These are phyloP conservation scores for Holotrichia oblita DNA, from an alignment of 1,140 invertebrate species.

Conservation along the genomic window DNA sequence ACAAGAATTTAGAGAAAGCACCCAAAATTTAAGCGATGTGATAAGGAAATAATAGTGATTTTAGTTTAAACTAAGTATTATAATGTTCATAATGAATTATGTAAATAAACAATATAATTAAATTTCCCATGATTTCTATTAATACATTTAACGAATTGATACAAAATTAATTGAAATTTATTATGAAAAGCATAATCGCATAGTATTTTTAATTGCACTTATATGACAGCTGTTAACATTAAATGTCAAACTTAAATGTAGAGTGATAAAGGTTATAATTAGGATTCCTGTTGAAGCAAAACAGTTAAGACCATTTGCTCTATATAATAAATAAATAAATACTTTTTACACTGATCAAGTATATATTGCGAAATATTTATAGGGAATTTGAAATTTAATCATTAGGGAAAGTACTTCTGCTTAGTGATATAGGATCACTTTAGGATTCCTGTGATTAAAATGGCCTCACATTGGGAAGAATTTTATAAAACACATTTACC, in stretches of 20 bases:
- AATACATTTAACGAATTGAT: not conserved
- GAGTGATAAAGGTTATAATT: no score
- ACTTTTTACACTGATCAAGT: no score
- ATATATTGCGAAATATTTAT: no score
- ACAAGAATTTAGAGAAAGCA: slow-evolving; percentile 69
- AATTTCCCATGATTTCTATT: not conserved
- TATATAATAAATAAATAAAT: no score
- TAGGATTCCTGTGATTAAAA: slow-evolving; percentile 50
- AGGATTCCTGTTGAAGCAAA: no score
- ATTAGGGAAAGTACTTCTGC: no score
- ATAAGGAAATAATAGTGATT: not conserved
- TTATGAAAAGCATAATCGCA: not conserved
- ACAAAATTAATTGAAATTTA: not conserved
- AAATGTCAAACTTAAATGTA: no score
- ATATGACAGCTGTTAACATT: no score
- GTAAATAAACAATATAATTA: slow-evolving; percentile 34
- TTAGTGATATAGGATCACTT: no score
- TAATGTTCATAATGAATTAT: slow-evolving; percentile 24
- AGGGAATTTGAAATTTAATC: no score
- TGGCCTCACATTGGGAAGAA: slow-evolving; percentile 77
- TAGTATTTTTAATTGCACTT: no score
- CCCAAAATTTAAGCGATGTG: slow-evolving; percentile 68
- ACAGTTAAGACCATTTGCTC: no score
- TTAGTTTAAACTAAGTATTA: slow-evolving; percentile 37
- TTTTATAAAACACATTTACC: slow-evolving; percentile 80